phyloP scores from a whole-genome alignment of 2,888 invertebrate species.

The Chrysotoxum bicinctum region DNA sequence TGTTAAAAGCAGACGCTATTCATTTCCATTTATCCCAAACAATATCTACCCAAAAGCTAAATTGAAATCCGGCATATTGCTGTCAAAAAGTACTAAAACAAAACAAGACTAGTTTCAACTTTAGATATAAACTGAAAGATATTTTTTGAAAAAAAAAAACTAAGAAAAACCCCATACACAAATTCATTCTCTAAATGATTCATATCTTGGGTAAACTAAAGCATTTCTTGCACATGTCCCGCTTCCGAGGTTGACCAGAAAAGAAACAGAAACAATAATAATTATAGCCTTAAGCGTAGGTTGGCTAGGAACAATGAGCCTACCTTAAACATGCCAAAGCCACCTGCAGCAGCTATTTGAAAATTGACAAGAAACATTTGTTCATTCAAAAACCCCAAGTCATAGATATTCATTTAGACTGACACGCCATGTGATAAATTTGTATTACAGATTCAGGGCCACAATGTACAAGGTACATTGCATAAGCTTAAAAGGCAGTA shows the following conservation, averaged over 20 bases:
- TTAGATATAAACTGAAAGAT: background rate
- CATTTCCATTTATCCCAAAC: conserved; percentile 6
- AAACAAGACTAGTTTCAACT: conserved; percentile 1
- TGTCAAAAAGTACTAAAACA: conserved; percentile 29
- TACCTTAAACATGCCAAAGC: conserved; percentile 4
- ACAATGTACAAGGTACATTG: background rate
- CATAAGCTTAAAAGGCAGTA: conserved; percentile 14
- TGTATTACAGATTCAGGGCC: conserved; percentile 37
- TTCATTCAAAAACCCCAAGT: background rate
- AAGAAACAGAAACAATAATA: background rate
- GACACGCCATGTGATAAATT: conserved; percentile 45
- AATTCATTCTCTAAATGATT: conserved; percentile 34
- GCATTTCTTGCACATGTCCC: conserved; percentile 17
- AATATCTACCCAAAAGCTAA: background rate
- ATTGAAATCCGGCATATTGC: conserved; percentile 50
- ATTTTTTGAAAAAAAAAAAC: background rate
- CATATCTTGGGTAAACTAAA: conserved; percentile 8
- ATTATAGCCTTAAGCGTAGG: conserved; percentile 31
- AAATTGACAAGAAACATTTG: conserved; percentile 22
- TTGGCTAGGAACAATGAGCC: conserved; percentile 31
- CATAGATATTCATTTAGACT: conserved; percentile 35
- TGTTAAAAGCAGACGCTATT: conserved; percentile 6
- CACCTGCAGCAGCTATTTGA: conserved; percentile 47
- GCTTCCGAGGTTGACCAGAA: conserved; percentile 58
- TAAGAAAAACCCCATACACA: conserved; percentile 23